A percentile compares a stretch with the other conserved stretches of the same genome.
Conservation (phyloP, 2,888 invertebrate genomes). For the Chymomyza caudatula region DNA sequence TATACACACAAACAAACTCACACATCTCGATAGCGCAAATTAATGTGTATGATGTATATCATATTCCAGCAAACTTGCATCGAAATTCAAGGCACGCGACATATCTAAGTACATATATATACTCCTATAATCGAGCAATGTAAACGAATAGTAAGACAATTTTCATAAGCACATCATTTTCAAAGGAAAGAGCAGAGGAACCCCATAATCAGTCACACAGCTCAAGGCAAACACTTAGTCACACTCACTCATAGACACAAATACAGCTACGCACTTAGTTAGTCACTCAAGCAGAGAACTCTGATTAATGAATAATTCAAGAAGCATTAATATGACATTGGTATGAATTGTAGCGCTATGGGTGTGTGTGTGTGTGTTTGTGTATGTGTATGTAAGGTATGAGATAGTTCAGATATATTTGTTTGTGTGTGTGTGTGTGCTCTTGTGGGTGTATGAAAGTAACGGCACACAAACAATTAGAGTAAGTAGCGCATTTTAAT, state of each 20-base stretch:
- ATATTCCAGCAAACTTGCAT: not conserved
- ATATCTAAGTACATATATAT: not conserved
- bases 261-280: not conserved
- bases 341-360: conserved; percentile 23
- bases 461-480: conserved; percentile 53
- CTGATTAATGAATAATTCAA: conserved; percentile 43
- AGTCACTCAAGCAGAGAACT: conserved; percentile 1
- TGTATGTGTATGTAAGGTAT: conserved; percentile 20
- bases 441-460: conserved; percentile 23
- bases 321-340: conserved; percentile 20
- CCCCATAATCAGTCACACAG: not conserved
- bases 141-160: not conserved
- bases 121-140: not conserved
- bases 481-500: conserved; percentile 59
- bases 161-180: not conserved
- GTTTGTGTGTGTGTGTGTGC: not conserved
- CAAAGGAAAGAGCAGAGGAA: not conserved
- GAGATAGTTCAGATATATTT: not conserved
- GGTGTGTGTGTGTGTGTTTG: not conserved
- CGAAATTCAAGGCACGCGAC: not conserved
- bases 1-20: not conserved
- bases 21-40: not conserved
- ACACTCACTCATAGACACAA: not conserved
- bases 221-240: not conserved
- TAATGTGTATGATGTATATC: not conserved